A percentile compares a stretch with the other conserved stretches of the same genome.
phyloP scores from a whole-genome alignment of 2,113 vertebrate genomes.

The Vulpes ferrilata region DNA sequence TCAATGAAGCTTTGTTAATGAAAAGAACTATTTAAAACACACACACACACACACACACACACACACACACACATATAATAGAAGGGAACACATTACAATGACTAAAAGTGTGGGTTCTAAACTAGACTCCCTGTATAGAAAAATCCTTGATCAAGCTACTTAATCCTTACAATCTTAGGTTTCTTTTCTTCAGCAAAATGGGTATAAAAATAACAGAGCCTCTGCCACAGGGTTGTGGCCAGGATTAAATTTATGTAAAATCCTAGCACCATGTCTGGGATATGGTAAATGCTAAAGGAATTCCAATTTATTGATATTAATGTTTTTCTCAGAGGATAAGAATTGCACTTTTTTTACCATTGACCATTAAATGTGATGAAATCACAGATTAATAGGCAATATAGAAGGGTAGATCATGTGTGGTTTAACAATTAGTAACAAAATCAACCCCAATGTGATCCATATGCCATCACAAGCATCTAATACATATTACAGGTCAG shows the following conservation, averaged over 20 bases:
- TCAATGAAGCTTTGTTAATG: background rate
- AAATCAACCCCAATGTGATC: background rate
- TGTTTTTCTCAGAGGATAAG: slow-evolving; percentile 3
- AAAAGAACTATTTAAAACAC: background rate
- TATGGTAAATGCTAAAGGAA: background rate
- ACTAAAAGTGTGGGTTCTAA: background rate
- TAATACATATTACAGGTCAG: background rate
- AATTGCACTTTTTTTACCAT: background rate
- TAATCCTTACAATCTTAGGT: slow-evolving; percentile 22
- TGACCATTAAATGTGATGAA: background rate
- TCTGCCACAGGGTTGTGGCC: background rate
- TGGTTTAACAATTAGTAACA: background rate
- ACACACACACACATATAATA: background rate
- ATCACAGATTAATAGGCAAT: background rate
- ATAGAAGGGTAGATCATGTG: background rate
- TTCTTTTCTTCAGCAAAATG: slow-evolving; percentile 49
- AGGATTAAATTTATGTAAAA: slow-evolving; percentile 20
- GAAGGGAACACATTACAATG: background rate
- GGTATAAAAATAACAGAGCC: slow-evolving; percentile 6
- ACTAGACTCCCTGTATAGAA: background rate
- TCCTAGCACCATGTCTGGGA: background rate
- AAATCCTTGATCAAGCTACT: background rate
- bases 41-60: too few species aligned
- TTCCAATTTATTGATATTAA: background rate
- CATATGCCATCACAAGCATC: background rate